A percentile compares a stretch with the other conserved stretches of the same genome.
Conservation (phyloP, 2,888 invertebrate species). For the Gastrophysa polygoni region DNA sequence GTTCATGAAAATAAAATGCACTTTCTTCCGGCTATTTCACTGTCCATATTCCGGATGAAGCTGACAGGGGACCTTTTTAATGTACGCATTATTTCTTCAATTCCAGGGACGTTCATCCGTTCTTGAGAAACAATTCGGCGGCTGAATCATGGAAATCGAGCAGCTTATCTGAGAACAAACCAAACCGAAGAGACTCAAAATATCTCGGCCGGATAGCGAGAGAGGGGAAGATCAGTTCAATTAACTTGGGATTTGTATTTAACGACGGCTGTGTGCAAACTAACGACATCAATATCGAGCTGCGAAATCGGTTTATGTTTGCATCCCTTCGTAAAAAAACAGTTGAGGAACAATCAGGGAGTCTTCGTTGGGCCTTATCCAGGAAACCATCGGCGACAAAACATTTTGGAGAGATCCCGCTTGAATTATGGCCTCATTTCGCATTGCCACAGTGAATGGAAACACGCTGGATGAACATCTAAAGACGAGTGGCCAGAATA, state of each 20-base stretch:
- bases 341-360: constrained; percentile 9
- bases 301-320: constrained; percentile 24
- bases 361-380: constrained; percentile 7
- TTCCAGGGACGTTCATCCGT: neutral
- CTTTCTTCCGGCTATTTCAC: too few relatives aligned
- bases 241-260: constrained; percentile 28
- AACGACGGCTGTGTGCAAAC: constrained; percentile 26
- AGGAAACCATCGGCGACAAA: neutral
- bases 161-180: constrained; percentile 8
- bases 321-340: constrained; percentile 16
- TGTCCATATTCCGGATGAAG: neutral
- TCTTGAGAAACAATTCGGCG: neutral
- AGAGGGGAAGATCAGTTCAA: constrained; percentile 25
- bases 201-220: constrained; percentile 23
- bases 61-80: neutral
- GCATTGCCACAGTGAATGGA: neutral
- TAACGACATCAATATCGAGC: constrained; percentile 28
- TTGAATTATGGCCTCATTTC: constrained; percentile 4
- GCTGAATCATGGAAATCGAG: constrained; percentile 8
- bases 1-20: too few relatives aligned
- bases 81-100: neutral
- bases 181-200: constrained; percentile 10
- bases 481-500: too few relatives aligned
- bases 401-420: constrained; percentile 4
- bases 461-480: too few relatives aligned